phyloP scores from a whole-genome alignment of 2,888 invertebrate genomes.

The Iselma pallidipennis region DNA sequence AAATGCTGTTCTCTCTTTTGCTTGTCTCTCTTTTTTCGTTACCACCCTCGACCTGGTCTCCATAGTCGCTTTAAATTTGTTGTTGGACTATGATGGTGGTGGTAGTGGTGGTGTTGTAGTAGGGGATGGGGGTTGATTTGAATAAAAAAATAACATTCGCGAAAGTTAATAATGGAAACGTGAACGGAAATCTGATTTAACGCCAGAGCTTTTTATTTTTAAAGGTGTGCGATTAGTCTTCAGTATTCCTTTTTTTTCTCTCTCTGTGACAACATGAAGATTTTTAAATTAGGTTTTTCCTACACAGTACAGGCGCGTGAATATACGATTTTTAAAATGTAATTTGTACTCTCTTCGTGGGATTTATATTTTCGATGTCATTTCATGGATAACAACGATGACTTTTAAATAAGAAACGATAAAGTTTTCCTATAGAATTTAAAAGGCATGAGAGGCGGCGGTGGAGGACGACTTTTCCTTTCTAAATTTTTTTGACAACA shows the following conservation, averaged over 20 bases:
- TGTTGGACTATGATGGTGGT: constrained; percentile 22
- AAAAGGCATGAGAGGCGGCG: background rate
- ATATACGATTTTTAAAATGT: constrained; percentile 49
- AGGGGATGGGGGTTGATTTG: constrained; percentile 48
- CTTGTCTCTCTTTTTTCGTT: background rate
- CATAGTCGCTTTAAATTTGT: constrained; percentile 36
- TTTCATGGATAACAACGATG: constrained; percentile 11
- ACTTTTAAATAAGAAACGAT: constrained; percentile 4
- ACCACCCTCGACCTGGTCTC: constrained; percentile 42
- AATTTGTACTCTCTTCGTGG: constrained; percentile 44
- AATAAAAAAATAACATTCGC: constrained; percentile 57
- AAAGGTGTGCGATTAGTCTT: constrained; percentile 55
- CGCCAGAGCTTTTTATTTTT: constrained; percentile 51
- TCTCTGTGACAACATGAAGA: constrained; percentile 48
- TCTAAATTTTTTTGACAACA: constrained; percentile 19
- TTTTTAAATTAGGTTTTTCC: constrained; percentile 55
- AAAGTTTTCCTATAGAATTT: background rate
- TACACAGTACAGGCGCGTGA: constrained; percentile 35
- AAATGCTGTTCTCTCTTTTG: background rate
- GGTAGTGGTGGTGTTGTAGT: constrained; percentile 13
- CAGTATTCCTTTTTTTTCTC: constrained; percentile 6
- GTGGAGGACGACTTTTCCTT: no score
- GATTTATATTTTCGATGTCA: constrained; percentile 32
- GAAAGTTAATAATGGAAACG: constrained; percentile 58
- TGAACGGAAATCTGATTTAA: constrained; percentile 57